Evolutionary conservation across 1,140 invertebrate species (phyloP).

Genomic region (Drosophila miranda): DNA sequence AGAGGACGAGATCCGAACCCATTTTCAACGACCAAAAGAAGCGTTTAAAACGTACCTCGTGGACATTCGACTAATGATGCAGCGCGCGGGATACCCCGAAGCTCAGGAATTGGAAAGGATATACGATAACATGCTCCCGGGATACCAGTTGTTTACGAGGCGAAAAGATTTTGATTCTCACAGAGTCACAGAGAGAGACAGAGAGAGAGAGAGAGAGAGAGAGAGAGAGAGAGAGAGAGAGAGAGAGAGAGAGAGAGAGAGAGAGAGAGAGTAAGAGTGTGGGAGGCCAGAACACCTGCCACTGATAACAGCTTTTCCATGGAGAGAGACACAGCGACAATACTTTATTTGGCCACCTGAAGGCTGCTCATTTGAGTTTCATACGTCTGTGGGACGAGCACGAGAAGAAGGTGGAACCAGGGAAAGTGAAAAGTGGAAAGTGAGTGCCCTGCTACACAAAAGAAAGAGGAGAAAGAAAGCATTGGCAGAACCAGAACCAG

Average conservation of each 20-base stretch:
- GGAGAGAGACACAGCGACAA: conserved; percentile 32
- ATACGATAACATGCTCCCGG: no score
- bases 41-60: no score
- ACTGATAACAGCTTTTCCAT: conserved; percentile 51
- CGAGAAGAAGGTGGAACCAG: background rate
- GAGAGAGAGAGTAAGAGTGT: background rate
- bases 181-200: no score
- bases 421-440: conserved; percentile 1
- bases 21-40: no score
- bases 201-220: no score
- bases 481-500: background rate
- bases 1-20: no score
- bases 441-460: background rate
- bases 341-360: conserved; percentile 61
- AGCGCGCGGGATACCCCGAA: no score
- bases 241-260: conserved; percentile 2
- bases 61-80: no score
- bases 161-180: no score
- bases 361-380: conserved; percentile 54
- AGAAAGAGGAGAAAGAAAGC: background rate
- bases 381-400: conserved; percentile 22
- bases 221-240: no score
- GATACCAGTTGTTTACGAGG: no score
- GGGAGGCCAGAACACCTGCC: conserved; percentile 31
- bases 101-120: no score